Percentiles rank a stretch among this genome's conserved stretches.
Conservation (phyloP, 92 coral and sea anemone genomes). For the Hydrozoanthus gracilis region DNA sequence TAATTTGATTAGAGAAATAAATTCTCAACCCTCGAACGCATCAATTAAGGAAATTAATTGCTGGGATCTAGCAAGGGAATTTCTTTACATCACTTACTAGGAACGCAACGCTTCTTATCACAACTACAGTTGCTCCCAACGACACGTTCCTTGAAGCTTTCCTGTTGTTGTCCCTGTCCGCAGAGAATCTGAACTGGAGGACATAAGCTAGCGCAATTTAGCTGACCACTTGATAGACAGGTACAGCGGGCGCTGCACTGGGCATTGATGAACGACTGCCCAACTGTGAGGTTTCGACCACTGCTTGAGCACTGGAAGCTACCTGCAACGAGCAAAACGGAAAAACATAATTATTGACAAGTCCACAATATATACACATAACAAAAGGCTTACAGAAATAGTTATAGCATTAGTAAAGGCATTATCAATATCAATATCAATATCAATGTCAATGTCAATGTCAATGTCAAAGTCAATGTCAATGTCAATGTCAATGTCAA, state of each 20-base stretch:
- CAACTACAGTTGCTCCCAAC: slow-evolving; percentile 5
- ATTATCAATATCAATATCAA: no score
- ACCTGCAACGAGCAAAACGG: neutral
- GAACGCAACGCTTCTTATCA: slow-evolving; percentile 2
- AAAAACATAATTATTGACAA: neutral
- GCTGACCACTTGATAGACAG: neutral
- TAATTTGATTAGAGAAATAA: no score
- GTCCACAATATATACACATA: no score
- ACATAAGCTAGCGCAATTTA: neutral
- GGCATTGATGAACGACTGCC: neutral
- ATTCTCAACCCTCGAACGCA: no score
- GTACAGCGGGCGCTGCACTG: slow-evolving; percentile 5
- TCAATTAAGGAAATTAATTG: no score
- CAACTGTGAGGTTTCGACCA: slow-evolving; percentile 19
- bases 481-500: no score
- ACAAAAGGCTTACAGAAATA: no score
- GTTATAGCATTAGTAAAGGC: no score
- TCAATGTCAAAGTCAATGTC: no score
- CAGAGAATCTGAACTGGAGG: neutral
- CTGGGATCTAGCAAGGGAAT: no score
- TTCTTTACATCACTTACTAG: neutral
- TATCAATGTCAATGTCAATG: no score
- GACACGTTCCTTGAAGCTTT: neutral
- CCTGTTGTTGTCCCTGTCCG: neutral
- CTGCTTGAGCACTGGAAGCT: neutral